Percentiles rank a stretch among this genome's conserved stretches.
phyloP scores from a whole-genome alignment of 1,140 invertebrate species.

The Maconellicoccus hirsutus region DNA sequence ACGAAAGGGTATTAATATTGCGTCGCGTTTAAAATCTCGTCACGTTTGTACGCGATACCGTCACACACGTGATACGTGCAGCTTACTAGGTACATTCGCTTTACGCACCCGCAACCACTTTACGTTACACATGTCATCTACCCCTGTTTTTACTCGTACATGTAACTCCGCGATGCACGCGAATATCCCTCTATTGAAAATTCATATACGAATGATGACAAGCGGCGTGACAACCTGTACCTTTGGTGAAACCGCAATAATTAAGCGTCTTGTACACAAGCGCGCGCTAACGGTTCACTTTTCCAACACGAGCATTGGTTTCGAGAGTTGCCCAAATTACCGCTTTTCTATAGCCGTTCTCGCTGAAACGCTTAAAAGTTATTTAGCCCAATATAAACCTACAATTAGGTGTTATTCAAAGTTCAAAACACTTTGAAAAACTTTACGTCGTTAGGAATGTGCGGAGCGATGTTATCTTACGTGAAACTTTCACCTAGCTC shows the following conservation, averaged over 20 bases:
- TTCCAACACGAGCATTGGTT: neutral
- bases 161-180: neutral
- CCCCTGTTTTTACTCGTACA: neutral
- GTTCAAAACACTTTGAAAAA: neutral
- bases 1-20: constrained; percentile 14
- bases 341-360: neutral
- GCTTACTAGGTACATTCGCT: neutral
- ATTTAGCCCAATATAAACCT: neutral
- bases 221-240: no score
- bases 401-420: constrained; percentile 5
- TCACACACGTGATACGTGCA: constrained; percentile 14
- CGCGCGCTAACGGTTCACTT: neutral
- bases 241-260: neutral
- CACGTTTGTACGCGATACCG: constrained; percentile 5
- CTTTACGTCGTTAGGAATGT: neutral
- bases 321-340: neutral
- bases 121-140: neutral
- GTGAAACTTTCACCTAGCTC: no score
- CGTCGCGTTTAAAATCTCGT: constrained; percentile 1
- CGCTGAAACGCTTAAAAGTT: constrained; percentile 3
- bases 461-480: no score
- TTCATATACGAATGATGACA: neutral
- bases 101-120: neutral
- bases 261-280: neutral
- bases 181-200: neutral